Conservation (phyloP, 2,797 vertebrate species). For the Pangasius mekongensis region DNA sequence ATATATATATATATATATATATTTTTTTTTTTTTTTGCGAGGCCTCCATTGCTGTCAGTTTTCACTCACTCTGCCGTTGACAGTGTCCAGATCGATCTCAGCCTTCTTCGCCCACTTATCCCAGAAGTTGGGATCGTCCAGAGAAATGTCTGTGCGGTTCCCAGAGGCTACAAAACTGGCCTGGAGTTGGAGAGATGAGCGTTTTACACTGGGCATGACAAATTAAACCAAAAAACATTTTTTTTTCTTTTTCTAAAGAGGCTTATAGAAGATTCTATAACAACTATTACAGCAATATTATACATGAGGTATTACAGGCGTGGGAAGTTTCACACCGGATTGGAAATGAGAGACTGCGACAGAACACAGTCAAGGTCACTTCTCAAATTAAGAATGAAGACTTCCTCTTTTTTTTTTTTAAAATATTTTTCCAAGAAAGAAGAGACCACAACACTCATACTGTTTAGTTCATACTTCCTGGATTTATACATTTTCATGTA, state of each 20-base stretch:
- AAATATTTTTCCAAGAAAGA: not conserved
- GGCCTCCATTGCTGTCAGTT: not conserved
- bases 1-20: not conserved
- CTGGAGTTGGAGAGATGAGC: constrained; percentile 71
- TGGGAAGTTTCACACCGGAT: not conserved
- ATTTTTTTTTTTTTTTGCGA: not conserved
- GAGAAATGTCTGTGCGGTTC: constrained; percentile 96
- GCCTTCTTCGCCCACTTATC: constrained; percentile 99
- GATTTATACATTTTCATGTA: too few species aligned
- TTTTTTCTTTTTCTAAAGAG: not conserved
- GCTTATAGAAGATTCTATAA: not conserved
- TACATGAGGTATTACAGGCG: too few species aligned
- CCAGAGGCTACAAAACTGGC: constrained; percentile 98
- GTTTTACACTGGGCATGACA: not conserved
- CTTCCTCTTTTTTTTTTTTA: too few species aligned
- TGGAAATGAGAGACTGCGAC: not conserved
- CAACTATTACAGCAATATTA: not conserved
- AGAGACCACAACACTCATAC: not conserved
- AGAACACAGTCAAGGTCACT: not conserved
- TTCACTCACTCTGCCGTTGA: constrained; percentile 92
- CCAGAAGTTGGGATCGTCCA: constrained; percentile 99
- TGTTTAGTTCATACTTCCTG: not conserved
- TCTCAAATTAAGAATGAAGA: not conserved
- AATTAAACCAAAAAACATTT: not conserved
- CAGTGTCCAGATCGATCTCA: constrained; percentile 92